These are phyloP conservation scores for Sinocyclocheilus anophthalmus DNA, from an alignment of 2,113 vertebrate genomes.

Conservation along the genomic window DNA sequence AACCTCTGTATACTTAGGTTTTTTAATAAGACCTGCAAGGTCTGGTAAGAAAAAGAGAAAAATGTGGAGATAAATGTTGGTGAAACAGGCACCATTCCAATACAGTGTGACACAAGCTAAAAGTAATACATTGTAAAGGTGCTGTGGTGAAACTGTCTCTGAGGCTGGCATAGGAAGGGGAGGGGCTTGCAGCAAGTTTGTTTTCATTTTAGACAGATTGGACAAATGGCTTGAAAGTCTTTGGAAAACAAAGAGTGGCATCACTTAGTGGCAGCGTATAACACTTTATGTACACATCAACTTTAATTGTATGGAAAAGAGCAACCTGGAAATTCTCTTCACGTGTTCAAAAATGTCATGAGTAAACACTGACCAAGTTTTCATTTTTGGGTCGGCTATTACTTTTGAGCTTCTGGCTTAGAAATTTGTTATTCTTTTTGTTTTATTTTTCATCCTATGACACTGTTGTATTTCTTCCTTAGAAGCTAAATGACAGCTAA, in stretches of 20 bases:
- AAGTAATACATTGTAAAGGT: background rate
- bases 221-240: background rate
- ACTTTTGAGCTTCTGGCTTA: background rate
- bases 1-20: background rate
- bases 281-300: background rate
- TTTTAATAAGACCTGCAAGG: conserved; percentile 9
- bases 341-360: background rate
- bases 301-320: background rate
- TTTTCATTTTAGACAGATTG: background rate
- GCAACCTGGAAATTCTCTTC: background rate
- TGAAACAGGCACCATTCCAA: background rate
- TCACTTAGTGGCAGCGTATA: background rate
- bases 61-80: background rate
- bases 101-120: background rate
- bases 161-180: background rate
- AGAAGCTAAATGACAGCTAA: conserved; percentile 24
- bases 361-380: background rate
- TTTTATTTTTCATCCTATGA: background rate
- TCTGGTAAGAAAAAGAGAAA: background rate
- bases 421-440: background rate
- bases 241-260: background rate
- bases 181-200: background rate
- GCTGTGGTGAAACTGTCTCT: background rate
- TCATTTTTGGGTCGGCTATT: background rate
- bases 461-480: background rate